Percentiles rank a stretch among this genome's conserved stretches.
Conservation (phyloP, 2,797 vertebrate species). For the Craterocephalus amniculus region DNA sequence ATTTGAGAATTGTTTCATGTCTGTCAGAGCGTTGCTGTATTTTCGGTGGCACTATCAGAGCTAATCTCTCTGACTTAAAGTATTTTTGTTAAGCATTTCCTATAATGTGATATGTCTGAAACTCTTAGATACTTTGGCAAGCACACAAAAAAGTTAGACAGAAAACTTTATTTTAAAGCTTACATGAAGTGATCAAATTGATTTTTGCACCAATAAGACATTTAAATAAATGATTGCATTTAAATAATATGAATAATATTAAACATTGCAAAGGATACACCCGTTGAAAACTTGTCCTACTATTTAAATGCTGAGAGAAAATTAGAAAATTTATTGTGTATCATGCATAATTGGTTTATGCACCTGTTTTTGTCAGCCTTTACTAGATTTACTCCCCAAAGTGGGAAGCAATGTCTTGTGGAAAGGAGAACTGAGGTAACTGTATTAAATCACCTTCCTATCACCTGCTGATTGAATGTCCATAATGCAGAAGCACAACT, state of each 20-base stretch:
- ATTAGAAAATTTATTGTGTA: background rate
- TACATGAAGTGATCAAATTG: background rate
- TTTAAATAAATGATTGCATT: background rate
- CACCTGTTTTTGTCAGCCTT: background rate
- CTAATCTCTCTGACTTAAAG: background rate
- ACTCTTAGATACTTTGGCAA: background rate
- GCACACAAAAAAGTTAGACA: background rate
- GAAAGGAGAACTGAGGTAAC: slow-evolving; percentile 37
- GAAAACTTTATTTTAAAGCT: background rate
- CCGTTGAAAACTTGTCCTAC: background rate
- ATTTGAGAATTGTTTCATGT: slow-evolving; percentile 31
- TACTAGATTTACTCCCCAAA: background rate
- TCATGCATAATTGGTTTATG: background rate
- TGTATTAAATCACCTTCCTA: slow-evolving; percentile 39
- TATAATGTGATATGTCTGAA: background rate
- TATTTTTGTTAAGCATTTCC: background rate
- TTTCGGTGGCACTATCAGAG: background rate
- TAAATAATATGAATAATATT: background rate
- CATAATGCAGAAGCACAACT: slow-evolving; percentile 57
- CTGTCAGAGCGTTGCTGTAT: slow-evolving; percentile 5
- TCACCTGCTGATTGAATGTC: slow-evolving; percentile 9
- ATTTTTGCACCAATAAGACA: background rate
- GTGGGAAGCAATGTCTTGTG: background rate
- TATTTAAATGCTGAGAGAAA: background rate
- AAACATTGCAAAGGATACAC: background rate